Conservation (phyloP, 2,797 vertebrate genomes). For the Paedocypris micromegethes region DNA sequence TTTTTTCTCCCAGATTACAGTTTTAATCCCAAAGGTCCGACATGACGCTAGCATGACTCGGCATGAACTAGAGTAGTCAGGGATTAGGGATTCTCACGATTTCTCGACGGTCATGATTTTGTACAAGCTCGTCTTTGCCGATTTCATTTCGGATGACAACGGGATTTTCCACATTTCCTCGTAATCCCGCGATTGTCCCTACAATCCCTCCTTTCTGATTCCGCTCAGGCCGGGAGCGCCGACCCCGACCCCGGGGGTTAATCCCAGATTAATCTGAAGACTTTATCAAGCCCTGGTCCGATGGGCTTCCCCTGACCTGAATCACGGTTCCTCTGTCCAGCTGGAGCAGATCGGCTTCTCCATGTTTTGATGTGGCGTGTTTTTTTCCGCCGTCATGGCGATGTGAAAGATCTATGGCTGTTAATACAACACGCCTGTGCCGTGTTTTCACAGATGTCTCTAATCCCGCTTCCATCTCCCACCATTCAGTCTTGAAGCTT, state of each 20-base stretch:
- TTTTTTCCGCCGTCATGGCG: not conserved
- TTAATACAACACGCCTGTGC: conserved; percentile 58
- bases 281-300: conserved; percentile 51
- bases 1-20: no score
- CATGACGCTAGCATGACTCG: no score
- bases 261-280: conserved; percentile 69
- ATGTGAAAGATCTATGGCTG: conserved; percentile 12
- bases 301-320: not conserved
- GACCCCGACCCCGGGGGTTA: conserved; percentile 66
- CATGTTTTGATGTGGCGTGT: no score
- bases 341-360: not conserved
- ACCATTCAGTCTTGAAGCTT: conserved; percentile 39
- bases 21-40: no score
- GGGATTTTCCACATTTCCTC: conserved; percentile 49
- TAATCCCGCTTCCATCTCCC: conserved; percentile 49
- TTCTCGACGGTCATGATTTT: no score
- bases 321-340: conserved; percentile 3
- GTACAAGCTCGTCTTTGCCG: not conserved
- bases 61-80: no score
- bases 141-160: conserved; percentile 40
- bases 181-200: conserved; percentile 62
- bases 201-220: conserved; percentile 67
- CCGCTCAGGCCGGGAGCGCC: conserved; percentile 59
- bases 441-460: conserved; percentile 64
- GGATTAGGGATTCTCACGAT: no score